Evolutionary conservation across 2,113 vertebrate genomes (phyloP).

Genomic region (Carassius auratus): DNA sequence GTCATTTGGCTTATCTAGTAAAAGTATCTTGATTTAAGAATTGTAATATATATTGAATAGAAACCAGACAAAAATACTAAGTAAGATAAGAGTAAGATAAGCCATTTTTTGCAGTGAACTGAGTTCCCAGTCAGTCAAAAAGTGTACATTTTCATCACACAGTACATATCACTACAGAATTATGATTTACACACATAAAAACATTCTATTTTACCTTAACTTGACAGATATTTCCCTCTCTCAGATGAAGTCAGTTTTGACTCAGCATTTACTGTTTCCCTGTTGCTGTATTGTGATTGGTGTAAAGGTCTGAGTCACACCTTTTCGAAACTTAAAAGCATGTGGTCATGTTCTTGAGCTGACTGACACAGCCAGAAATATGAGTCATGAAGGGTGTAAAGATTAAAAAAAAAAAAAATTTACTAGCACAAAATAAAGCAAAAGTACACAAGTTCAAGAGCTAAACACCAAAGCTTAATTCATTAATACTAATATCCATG

Average conservation of each 20-base stretch:
- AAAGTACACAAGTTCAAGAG: not conserved
- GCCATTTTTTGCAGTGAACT: not conserved
- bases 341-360: slow-evolving; percentile 54
- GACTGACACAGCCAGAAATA: not conserved
- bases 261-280: slow-evolving; percentile 72
- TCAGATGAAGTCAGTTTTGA: slow-evolving; percentile 50
- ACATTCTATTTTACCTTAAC: slow-evolving; percentile 43
- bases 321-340: slow-evolving; percentile 72
- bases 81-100: no score
- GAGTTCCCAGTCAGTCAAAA: not conserved
- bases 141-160: not conserved
- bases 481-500: not conserved
- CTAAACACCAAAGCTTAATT: not conserved
- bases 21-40: no score
- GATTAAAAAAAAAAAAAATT: not conserved
- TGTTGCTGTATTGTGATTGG: slow-evolving; percentile 65
- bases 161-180: not conserved
- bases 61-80: no score
- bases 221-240: slow-evolving; percentile 55
- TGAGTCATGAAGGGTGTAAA: not conserved
- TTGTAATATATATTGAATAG: no score
- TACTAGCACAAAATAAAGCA: not conserved
- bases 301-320: slow-evolving; percentile 50
- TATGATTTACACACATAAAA: slow-evolving; percentile 41
- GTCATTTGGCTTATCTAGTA: no score